Conservation (phyloP, 1,140 invertebrate species). For the Sarcophaga peregrina region DNA sequence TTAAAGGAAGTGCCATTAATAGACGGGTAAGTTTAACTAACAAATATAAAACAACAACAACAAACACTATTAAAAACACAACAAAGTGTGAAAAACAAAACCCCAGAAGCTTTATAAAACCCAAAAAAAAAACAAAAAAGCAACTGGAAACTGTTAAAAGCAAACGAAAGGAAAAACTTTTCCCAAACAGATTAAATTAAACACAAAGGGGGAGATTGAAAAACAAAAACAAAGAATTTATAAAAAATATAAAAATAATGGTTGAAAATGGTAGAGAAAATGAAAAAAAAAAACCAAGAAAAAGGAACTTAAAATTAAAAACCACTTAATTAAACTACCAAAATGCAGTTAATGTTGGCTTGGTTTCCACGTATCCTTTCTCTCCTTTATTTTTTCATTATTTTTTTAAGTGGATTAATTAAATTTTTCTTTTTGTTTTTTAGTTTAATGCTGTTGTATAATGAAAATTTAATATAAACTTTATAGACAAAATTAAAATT, state of each 20-base stretch:
- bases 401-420: neutral
- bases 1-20: constrained; percentile 71
- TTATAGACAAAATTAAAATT: neutral
- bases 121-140: neutral
- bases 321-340: constrained; percentile 27
- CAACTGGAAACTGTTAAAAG: neutral
- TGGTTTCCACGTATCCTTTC: neutral
- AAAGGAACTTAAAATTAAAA: neutral
- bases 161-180: no score
- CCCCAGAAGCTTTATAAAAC: neutral
- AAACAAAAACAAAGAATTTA: neutral
- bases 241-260: no score
- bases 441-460: no score
- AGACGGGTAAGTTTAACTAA: constrained; percentile 65
- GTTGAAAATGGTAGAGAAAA: no score
- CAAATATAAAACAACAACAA: neutral
- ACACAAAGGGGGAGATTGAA: no score
- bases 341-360: neutral
- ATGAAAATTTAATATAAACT: neutral
- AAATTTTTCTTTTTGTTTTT: no score
- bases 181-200: no score
- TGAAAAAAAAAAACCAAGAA: neutral
- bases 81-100: constrained; percentile 9
- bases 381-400: neutral
- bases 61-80: neutral